Evolutionary conservation across 2,113 vertebrate species (phyloP), one percentile per base, ranked within the genome.

Genomic region (Prunella fulvescens): DNA sequence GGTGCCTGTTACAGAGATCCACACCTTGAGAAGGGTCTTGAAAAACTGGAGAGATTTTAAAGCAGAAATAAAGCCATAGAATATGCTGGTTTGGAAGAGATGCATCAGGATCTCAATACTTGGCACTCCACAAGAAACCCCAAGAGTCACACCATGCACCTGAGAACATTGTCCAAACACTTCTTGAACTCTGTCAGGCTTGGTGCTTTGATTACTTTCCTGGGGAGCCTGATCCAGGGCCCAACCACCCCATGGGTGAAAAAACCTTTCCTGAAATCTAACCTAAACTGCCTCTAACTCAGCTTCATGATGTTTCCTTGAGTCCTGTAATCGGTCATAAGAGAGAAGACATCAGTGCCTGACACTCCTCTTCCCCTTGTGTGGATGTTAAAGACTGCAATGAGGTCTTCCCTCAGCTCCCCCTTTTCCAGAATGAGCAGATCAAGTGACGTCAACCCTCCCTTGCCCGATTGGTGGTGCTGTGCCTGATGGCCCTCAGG

Each of bases 401-500:
- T 23, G 18, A 50, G 7, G 2, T 12, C 16, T 22, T 18, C 12
- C 3, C 57, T 64, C 57, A 35, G 13, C 48, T 18, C 48, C 20
- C 28, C 5, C 7, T 62, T 79, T 16, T 50, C 31, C 25, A 50
- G 8, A 48, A 14, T 42, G 48, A 42, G 8, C 56, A 47, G 39
- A 28, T 3, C 15, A 25, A n/a, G 24, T n/a, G 57, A 47, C 11
- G 7, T 31, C 48, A 57, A 28, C 8, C 6, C 6, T 33, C 6
- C 35, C 5, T 42, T 31, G 4, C 4, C 35, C 0, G 0, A 8
- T 7, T 42, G 12, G 5, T 0, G 1, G 26, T 42, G 29, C 3
- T 72, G 35, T 22, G 2, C 20, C 31, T 50, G 14, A 42, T 26
- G 3, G 3, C 0, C 4, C 11, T 14, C 22, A 50, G 31, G 26